Base-by-base conservation (phyloP, 2,888 invertebrate species). In the Orthosia cruda region DNA sequence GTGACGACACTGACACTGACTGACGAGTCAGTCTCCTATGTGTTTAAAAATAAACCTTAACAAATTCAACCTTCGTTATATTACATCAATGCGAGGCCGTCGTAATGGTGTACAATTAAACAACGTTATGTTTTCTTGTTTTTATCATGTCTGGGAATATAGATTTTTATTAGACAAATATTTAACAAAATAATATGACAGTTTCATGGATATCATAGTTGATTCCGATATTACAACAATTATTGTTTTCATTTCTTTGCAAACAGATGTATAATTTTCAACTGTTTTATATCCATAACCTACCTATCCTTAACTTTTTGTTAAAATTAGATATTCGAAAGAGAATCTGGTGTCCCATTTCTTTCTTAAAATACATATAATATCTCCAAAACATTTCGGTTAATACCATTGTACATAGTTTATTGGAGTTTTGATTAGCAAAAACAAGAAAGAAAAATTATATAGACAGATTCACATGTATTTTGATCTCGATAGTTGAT, bases 31-130 rank as follows among this genome's bases (percentile, higher is more conserved):
- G 45, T 64, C 47, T 54, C 16, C 15, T 32, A 23, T 45, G 12
- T 50, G 52, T 71, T 55, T 70, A 69, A 69, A 83, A 72, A 72
- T 72, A 78, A 79, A 80, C n/a, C 18, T 58, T 50, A 80, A 84
- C 55, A 55, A 84, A 80, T 74, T 80, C 58, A 84, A 80, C 81
- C 81, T 84, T 84, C 81, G 52, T 66, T 3, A 45, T 47, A 67
- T 47, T 69, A 64, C 59, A 71, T 71, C 54, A 66, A 52, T 18
- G 50, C 71, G 20, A 84, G 71, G 80, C n/a, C 68, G 18, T 61
- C 16, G 12, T 68, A 65, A 74, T 62, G 61, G 32, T 65, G 18
- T 71, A 57, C 67, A 52, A 49, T 54, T 45, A 58, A 74, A 74
- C 65, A 64, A 49, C 20, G 3, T 32, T 50, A 69, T 52, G n/a